Conservation (phyloP, 2,888 invertebrate species). For the Zygothrica quintamaculata region DNA sequence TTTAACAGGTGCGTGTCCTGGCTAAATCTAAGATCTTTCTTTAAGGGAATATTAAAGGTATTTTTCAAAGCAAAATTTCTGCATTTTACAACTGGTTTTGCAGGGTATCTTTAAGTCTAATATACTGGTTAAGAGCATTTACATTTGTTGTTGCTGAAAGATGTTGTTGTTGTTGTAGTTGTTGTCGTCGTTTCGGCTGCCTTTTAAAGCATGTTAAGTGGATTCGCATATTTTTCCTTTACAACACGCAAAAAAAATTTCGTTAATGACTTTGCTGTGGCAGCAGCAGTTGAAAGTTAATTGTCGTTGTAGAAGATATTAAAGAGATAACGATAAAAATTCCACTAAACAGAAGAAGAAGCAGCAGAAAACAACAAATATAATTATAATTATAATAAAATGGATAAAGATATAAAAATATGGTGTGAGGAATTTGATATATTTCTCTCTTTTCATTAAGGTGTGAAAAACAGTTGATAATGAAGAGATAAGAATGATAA, state of each 20-base stretch:
- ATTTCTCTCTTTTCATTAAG: too few species aligned
- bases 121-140: not conserved
- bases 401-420: too few species aligned
- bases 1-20: too few species aligned
- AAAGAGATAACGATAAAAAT: not conserved
- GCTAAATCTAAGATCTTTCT: too few species aligned
- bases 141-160: not conserved
- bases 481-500: not conserved
- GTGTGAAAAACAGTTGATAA: too few species aligned
- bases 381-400: not conserved
- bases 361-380: not conserved
- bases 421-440: too few species aligned
- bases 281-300: slow-evolving; percentile 50
- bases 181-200: slow-evolving; percentile 17
- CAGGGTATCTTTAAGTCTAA: slow-evolving; percentile 10
- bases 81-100: not conserved
- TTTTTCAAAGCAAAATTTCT: too few species aligned
- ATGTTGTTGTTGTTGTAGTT: slow-evolving; percentile 6
- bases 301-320: slow-evolving; percentile 31
- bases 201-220: slow-evolving; percentile 56
- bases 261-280: slow-evolving; percentile 50
- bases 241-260: slow-evolving; percentile 14
- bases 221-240: slow-evolving; percentile 40
- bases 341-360: not conserved
- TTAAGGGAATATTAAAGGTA: too few species aligned